Evolutionary conservation across 2,888 invertebrate genomes (phyloP), one percentile per base, ranked within the genome.

Genomic region (Noctua pronuba): DNA sequence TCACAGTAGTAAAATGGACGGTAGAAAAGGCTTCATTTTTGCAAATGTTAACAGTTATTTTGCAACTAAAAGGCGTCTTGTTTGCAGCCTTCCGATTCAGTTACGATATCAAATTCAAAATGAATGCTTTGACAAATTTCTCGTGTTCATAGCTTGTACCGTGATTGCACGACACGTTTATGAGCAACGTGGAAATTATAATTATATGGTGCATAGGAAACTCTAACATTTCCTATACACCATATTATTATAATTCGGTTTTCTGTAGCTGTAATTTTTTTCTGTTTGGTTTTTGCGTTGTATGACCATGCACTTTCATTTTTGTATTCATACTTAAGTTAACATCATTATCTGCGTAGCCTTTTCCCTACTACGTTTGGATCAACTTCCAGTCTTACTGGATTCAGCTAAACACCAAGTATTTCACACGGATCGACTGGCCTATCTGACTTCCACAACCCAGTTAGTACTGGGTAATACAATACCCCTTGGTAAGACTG

Each of bases 81-180:
- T 76, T 38, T 76, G 28, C 7, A 8, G 28, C 11, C 1, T 46
- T 60, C 46, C 7, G 16, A 79, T n/a, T 64, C 52, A 58, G 8
- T 64, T 13, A 78, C 79, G 80, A 46, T 65, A 80, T 80, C 28
- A 64, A 65, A 73, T 65, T 31, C 28, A 38, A 64, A 73, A 72
- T n/a, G 79, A 84, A 89, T 85, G 83, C 86, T 90, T 89, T 89
- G 89, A 89, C 76, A 85, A 88, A 88, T 89, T 87, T 86, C 77
- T 75, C 75, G 68, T 79, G 71, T 76, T 82, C 77, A 70, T 71
- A 72, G n/a, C 73, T 73, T 80, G 55, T 65, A 49, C 65, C 80
- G 41, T 52, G 71, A 64, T 18, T 35, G 35, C 35, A 70, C 38
- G 52, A 66, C 64, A 77, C 72, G 60, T 75, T 77, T 77, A 81